Evolutionary conservation across 2,888 invertebrate genomes (phyloP).

Genomic region (Glaucopsyche alexis): DNA sequence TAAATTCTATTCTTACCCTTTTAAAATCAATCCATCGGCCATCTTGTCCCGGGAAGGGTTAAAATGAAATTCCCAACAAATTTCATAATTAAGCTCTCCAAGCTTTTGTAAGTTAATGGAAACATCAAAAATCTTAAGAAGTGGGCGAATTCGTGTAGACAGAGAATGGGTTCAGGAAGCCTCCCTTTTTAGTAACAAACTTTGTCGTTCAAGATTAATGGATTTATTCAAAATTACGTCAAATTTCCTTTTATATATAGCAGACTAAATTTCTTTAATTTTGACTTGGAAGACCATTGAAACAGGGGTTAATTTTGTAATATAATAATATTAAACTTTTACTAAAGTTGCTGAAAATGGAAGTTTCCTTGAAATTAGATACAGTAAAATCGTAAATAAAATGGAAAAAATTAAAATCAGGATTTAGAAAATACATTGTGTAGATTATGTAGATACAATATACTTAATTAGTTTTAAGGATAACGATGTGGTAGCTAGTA

Average conservation of each 20-base stretch:
- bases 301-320: background rate
- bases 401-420: no score
- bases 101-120: constrained; percentile 75
- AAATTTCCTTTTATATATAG: background rate
- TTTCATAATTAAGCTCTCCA: constrained; percentile 75
- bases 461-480: no score
- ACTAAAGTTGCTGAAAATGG: background rate
- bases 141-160: constrained; percentile 60
- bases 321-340: background rate
- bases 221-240: constrained; percentile 19
- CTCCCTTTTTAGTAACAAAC: constrained; percentile 7
- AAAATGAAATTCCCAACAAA: constrained; percentile 72
- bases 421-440: no score
- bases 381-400: background rate
- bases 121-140: constrained; percentile 64
- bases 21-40: constrained; percentile 74
- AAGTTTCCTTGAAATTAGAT: background rate
- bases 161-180: constrained; percentile 47
- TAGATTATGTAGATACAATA: no score
- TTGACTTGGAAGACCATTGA: background rate
- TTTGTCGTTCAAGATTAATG: constrained; percentile 8
- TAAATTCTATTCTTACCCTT: constrained; percentile 65
- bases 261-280: background rate
- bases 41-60: constrained; percentile 61
- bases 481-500: no score